A percentile compares a stretch with the other conserved stretches of the same genome.
Conservation (phyloP, 2,888 invertebrate genomes). For the Watsonalla binaria region DNA sequence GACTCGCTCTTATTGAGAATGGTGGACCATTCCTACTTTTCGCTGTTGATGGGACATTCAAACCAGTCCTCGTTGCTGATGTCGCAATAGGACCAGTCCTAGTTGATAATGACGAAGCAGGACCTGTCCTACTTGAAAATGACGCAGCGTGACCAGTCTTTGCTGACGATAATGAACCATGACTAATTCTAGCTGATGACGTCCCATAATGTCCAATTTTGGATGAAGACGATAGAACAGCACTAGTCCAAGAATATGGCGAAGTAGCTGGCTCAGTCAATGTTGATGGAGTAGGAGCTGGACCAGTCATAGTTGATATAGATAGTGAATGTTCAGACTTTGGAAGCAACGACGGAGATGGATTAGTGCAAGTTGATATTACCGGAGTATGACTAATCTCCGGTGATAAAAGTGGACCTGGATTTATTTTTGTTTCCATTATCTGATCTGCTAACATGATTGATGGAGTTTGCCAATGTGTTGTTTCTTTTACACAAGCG, state of each 20-base stretch:
- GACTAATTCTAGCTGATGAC: not conserved
- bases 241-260: not conserved
- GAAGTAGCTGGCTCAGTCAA: not conserved
- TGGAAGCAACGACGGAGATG: not conserved
- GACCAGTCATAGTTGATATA: not conserved
- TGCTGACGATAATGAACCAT: not conserved
- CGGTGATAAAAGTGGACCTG: not conserved
- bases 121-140: not conserved
- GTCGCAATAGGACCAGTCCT: not conserved
- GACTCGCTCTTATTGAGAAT: not conserved
- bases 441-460: constrained; percentile 25
- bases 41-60: too few species aligned
- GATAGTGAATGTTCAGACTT: not conserved
- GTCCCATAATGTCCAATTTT: not conserved
- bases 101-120: not conserved
- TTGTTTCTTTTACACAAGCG: constrained; percentile 1
- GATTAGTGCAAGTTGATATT: not conserved
- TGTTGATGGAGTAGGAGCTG: not conserved
- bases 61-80: not conserved
- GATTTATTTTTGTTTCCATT: not conserved
- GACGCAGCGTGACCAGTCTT: not conserved
- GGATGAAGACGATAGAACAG: not conserved
- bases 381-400: not conserved
- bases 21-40: not conserved
- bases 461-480: constrained; percentile 26